Conservation (phyloP, 2,113 vertebrate genomes). For the Heterotilapia buettikoferi region DNA sequence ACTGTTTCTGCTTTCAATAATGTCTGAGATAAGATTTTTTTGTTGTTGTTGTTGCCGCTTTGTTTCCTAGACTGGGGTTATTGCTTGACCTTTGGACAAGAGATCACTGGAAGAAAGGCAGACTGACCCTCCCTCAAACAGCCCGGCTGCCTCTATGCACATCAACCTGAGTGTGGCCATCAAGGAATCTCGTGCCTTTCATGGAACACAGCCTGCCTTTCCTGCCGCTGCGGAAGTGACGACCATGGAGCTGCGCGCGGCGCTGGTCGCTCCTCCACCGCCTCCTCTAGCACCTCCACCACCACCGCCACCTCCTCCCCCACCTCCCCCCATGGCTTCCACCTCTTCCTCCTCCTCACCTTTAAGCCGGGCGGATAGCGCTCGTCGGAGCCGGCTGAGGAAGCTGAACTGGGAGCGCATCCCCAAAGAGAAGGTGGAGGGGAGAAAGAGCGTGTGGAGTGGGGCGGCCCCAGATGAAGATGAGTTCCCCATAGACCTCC, state of each 20-base stretch:
- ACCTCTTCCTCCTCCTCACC: constrained; percentile 3
- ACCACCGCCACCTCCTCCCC: constrained; percentile 40
- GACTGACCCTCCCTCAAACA: not conserved
- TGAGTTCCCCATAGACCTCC: constrained; percentile 73
- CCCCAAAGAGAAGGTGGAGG: constrained; percentile 76
- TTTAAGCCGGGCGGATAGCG: constrained; percentile 47
- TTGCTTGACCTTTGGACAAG: constrained; percentile 11
- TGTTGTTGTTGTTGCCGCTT: not conserved
- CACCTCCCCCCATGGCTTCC: not conserved
- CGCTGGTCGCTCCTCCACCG: constrained; percentile 12
- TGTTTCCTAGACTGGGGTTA: constrained; percentile 8
- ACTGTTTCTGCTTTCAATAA: not conserved
- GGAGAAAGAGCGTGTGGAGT: constrained; percentile 74
- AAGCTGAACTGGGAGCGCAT: constrained; percentile 80
- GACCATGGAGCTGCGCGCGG: constrained; percentile 55
- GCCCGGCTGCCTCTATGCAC: constrained; percentile 55
- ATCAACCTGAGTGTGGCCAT: constrained; percentile 60
- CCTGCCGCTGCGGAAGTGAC: constrained; percentile 48
- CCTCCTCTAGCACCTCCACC: constrained; percentile 26
- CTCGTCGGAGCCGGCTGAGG: constrained; percentile 62
- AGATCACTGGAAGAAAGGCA: not conserved
- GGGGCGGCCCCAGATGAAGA: constrained; percentile 53
- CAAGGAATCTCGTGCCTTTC: constrained; percentile 64
- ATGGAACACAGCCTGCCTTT: constrained; percentile 57
- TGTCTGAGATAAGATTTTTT: not conserved